Percentiles rank a stretch among this genome's conserved stretches.
phyloP scores from a whole-genome alignment of 2,797 vertebrate species.

The Anguilla pacifica region DNA sequence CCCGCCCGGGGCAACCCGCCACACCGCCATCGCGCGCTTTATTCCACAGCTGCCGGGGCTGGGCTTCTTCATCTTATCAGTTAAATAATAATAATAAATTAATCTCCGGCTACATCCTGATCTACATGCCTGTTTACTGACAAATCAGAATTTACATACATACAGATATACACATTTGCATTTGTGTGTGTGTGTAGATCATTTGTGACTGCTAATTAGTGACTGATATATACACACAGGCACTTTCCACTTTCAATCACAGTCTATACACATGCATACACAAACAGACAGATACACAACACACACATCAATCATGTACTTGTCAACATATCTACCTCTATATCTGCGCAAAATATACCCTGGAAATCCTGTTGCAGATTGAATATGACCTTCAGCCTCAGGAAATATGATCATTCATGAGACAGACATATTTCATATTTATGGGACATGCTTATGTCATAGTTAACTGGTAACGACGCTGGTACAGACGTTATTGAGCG shows the following conservation, averaged over 20 bases:
- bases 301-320: not conserved
- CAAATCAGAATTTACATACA: not conserved
- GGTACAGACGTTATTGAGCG: not conserved
- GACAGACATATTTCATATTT: not conserved
- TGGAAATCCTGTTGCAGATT: not conserved
- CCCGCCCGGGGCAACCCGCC: not conserved
- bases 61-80: not conserved
- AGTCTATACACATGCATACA: not conserved
- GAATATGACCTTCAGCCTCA: not conserved
- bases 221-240: not conserved
- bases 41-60: not conserved
- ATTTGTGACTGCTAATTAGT: not conserved
- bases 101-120: not conserved
- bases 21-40: not conserved
- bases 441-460: not conserved
- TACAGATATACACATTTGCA: not conserved
- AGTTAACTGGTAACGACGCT: not conserved
- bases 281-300: too few relatives aligned
- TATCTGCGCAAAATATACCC: not conserved
- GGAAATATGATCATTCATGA: not conserved
- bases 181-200: not conserved
- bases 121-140: not conserved
- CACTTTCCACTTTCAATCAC: constrained; percentile 33
- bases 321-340: not conserved
- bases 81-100: not conserved